These are phyloP conservation scores for Drosophila auraria DNA, from an alignment of 1,140 invertebrate genomes.

Conservation along the genomic window DNA sequence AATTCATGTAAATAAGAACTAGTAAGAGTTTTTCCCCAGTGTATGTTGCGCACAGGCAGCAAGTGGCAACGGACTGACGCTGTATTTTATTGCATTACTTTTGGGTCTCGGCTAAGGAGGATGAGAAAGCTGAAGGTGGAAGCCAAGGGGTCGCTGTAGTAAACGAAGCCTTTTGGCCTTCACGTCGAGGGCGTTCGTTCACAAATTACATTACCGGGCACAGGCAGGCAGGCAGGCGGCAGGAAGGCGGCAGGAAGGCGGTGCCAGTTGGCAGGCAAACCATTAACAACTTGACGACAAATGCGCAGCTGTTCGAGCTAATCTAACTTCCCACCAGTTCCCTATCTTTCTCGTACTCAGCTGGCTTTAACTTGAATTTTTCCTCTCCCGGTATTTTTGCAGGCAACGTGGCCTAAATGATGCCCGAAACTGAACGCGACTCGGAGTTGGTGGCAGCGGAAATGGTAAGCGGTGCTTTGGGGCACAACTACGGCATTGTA, in stretches of 20 bases:
- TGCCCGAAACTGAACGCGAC: constrained; percentile 84
- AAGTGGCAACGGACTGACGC: constrained; percentile 53
- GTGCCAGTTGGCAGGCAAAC: constrained; percentile 44
- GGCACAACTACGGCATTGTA: constrained; percentile 69
- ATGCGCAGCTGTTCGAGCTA: constrained; percentile 70
- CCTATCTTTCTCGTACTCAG: constrained; percentile 4
- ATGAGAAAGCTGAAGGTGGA: constrained; percentile 18
- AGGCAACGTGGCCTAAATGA: constrained; percentile 79
- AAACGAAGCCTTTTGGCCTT: constrained; percentile 45
- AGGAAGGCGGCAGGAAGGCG: neutral
- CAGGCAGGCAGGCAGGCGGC: neutral
- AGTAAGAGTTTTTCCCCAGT: neutral
- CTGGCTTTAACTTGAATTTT: constrained; percentile 10
- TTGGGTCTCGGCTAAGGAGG: constrained; percentile 12
- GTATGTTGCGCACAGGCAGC: constrained; percentile 49
- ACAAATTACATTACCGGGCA: constrained; percentile 55
- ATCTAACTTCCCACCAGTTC: constrained; percentile 42
- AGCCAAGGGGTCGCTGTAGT: constrained; percentile 20
- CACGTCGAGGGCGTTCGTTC: constrained; percentile 14
- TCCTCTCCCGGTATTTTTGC: constrained; percentile 28
- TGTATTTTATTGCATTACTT: constrained; percentile 80
- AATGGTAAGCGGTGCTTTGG: constrained; percentile 80
- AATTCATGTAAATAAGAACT: neutral
- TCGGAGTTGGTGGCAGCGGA: constrained; percentile 71
- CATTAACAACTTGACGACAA: constrained; percentile 77